These are phyloP conservation scores for Candoia aspera DNA, from an alignment of 2,113 vertebrate genomes.

Conservation along the genomic window DNA sequence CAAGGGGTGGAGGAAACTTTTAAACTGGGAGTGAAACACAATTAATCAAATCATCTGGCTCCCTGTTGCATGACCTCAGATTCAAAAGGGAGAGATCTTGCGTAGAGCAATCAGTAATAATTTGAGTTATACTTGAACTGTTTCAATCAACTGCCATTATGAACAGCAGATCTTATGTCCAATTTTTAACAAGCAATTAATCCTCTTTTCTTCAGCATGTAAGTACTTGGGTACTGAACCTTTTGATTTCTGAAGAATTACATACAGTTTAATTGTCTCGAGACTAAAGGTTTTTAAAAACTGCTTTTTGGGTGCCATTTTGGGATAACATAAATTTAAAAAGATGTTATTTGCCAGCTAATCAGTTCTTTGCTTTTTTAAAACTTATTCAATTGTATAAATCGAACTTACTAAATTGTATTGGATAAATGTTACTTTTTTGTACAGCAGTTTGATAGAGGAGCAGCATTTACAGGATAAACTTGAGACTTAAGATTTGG, in stretches of 20 bases:
- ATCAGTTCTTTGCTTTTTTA: constrained; percentile 64
- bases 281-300: not conserved
- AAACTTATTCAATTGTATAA: constrained; percentile 65
- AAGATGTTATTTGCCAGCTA: constrained; percentile 61
- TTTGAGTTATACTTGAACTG: not conserved
- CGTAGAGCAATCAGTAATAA: not conserved
- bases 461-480: constrained; percentile 61
- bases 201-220: not conserved
- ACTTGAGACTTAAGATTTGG: constrained; percentile 52
- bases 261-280: not conserved
- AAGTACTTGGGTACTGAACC: not conserved
- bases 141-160: not conserved
- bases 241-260: not conserved
- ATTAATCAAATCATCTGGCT: not conserved
- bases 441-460: constrained; percentile 54
- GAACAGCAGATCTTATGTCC: not conserved
- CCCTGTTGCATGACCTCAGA: not conserved
- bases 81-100: not conserved
- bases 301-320: constrained; percentile 59
- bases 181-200: not conserved
- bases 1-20: not conserved
- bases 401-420: constrained; percentile 64
- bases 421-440: constrained; percentile 63
- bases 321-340: constrained; percentile 29
- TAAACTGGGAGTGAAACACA: not conserved